Evolutionary conservation across 2,888 invertebrate genomes (phyloP).

Genomic region (Ochlodes sylvanus): DNA sequence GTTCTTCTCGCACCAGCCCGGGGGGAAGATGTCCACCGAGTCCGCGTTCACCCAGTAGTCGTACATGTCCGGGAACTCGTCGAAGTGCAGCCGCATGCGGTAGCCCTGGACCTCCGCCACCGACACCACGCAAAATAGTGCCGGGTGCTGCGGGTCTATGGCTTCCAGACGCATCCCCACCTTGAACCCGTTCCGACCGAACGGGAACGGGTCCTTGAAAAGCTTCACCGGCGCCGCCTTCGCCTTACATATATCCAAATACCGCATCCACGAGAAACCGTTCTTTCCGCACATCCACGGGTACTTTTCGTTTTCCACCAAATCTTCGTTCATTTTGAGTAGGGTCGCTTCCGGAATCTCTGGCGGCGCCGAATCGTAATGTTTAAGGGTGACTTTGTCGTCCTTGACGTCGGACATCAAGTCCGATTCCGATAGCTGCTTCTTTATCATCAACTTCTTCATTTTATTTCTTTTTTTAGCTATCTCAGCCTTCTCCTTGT

Average conservation of each 20-base stretch:
- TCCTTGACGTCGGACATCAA: conserved; percentile 57
- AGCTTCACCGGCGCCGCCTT: conserved; percentile 91
- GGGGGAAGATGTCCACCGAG: conserved; percentile 95
- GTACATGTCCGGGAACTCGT: conserved; percentile 94
- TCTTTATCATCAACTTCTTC: conserved; percentile 72
- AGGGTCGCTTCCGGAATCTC: conserved; percentile 58
- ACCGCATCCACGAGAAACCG: conserved; percentile 92
- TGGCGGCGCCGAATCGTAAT: conserved; percentile 55
- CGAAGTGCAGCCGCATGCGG: conserved; percentile 94
- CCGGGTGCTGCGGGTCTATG: conserved; percentile 96
- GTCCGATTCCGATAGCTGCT: conserved; percentile 68
- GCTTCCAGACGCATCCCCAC: conserved; percentile 97
- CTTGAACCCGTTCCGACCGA: conserved; percentile 90
- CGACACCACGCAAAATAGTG: conserved; percentile 94
- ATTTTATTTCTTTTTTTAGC: conserved; percentile 74
- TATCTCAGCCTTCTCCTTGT: conserved; percentile 67
- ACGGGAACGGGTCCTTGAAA: conserved; percentile 92
- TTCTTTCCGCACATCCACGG: conserved; percentile 90
- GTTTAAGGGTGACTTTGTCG: conserved; percentile 57
- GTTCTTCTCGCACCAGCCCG: conserved; percentile 97
- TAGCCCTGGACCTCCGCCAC: conserved; percentile 93
- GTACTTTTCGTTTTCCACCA: conserved; percentile 79
- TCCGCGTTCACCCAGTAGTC: conserved; percentile 98
- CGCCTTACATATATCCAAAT: conserved; percentile 89
- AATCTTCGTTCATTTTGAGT: conserved; percentile 64